Conservation (phyloP, 2,113 vertebrate species). For the Penelope pileata region DNA sequence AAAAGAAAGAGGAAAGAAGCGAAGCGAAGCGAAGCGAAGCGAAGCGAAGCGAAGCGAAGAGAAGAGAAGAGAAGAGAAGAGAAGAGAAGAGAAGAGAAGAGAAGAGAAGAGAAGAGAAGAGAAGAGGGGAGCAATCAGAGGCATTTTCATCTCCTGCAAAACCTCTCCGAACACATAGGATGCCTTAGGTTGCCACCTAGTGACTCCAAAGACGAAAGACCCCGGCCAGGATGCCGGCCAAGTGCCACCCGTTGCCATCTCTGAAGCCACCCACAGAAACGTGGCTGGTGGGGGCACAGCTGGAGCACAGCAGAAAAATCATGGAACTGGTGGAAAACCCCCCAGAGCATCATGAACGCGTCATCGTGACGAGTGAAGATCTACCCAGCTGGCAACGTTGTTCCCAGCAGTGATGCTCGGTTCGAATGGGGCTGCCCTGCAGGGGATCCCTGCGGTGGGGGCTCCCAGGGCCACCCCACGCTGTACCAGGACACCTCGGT, state of each 20-base stretch:
- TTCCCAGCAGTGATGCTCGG: not conserved
- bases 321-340: not conserved
- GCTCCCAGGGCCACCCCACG: too few relatives aligned
- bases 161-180: not conserved
- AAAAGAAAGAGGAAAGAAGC: too few relatives aligned
- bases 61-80: too few relatives aligned
- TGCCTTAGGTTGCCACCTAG: slow-evolving; percentile 57
- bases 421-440: accelerated
- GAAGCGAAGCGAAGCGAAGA: too few relatives aligned
- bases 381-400: not conserved
- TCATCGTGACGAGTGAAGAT: not conserved
- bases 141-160: not conserved
- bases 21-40: too few relatives aligned
- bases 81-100: too few relatives aligned
- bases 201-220: not conserved
- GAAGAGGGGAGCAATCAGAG: not conserved
- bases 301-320: not conserved
- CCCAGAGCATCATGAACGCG: not conserved
- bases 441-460: accelerated
- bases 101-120: accelerated
- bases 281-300: too few relatives aligned
- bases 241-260: too few relatives aligned
- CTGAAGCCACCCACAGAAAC: not conserved
- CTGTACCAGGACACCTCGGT: too few relatives aligned
- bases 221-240: not conserved